Evolutionary conservation across 2,113 vertebrate species (phyloP).

Genomic region (Lethenteron reissneri): DNA sequence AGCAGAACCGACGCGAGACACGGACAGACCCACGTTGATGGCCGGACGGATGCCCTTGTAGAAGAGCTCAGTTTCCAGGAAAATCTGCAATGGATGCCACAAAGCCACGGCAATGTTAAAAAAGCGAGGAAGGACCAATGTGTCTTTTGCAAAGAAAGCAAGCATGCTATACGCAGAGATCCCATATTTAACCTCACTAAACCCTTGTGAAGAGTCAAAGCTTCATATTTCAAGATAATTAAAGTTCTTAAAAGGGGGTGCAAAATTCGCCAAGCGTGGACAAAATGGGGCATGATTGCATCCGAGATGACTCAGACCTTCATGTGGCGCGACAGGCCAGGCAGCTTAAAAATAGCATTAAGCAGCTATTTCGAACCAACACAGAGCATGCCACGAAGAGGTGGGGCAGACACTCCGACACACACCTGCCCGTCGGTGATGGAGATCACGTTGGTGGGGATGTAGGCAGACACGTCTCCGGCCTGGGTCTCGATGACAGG

Average conservation of each 20-base stretch:
- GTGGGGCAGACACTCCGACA: slow-evolving; percentile 12
- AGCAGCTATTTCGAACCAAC: neutral
- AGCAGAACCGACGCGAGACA: slow-evolving; percentile 92
- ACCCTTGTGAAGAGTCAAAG: no score
- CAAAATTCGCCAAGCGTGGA: no score
- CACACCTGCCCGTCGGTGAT: slow-evolving; percentile 82
- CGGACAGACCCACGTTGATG: slow-evolving; percentile 93
- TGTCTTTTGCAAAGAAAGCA: no score
- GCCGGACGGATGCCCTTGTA: slow-evolving; percentile 97
- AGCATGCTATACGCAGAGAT: no score
- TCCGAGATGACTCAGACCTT: no score
- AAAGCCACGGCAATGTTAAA: no score
- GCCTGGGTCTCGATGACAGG: slow-evolving; percentile 98
- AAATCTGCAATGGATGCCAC: slow-evolving; percentile 35
- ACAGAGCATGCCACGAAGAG: neutral
- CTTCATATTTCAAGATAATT: no score
- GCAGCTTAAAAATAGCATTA: neutral
- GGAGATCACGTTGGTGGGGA: slow-evolving; percentile 96
- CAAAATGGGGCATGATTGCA: no score
- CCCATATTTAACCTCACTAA: no score
- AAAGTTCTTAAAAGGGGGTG: no score
- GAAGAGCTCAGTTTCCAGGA: slow-evolving; percentile 95
- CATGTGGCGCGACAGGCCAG: neutral
- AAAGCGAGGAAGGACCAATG: no score
- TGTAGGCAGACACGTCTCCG: slow-evolving; percentile 95